These are phyloP conservation scores for Syngnathus floridae DNA, from an alignment of 2,113 vertebrate genomes.

Conservation along the genomic window DNA sequence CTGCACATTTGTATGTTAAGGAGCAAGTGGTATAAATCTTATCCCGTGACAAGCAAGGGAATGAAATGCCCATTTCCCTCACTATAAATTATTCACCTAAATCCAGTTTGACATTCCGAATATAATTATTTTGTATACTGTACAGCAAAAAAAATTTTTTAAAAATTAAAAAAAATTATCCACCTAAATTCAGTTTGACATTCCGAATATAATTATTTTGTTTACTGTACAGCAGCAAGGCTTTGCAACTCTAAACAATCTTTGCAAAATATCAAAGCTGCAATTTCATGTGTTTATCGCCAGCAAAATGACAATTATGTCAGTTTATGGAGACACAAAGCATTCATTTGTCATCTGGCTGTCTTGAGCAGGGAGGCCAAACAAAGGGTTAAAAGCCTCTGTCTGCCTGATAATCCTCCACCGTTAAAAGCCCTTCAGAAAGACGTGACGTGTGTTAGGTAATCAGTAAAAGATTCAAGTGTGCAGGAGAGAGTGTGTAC, in stretches of 20 bases:
- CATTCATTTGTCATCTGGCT: slow-evolving; percentile 27
- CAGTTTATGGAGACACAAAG: slow-evolving; percentile 7
- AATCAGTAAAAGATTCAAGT: slow-evolving; percentile 71
- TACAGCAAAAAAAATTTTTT: no score
- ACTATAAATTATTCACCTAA: neutral
- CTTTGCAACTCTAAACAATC: neutral
- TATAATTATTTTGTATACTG: neutral
- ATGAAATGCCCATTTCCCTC: neutral
- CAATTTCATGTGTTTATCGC: neutral
- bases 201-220: no score
- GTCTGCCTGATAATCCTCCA: slow-evolving; percentile 58
- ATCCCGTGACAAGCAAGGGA: neutral
- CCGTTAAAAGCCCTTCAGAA: slow-evolving; percentile 62
- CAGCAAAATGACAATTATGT: neutral
- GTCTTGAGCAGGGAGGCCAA: slow-evolving; percentile 22
- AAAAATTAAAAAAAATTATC: no score
- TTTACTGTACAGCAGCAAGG: neutral
- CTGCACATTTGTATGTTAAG: neutral
- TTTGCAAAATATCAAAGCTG: neutral
- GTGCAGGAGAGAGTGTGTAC: slow-evolving; percentile 29
- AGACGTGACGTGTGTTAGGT: slow-evolving; percentile 60
- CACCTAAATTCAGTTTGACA: no score
- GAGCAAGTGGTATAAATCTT: neutral
- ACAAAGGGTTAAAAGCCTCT: slow-evolving; percentile 58
- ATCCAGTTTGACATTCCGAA: neutral